These are phyloP conservation scores for Trichonephila inaurata DNA, from an alignment of 1,140 invertebrate species.

Conservation along the genomic window DNA sequence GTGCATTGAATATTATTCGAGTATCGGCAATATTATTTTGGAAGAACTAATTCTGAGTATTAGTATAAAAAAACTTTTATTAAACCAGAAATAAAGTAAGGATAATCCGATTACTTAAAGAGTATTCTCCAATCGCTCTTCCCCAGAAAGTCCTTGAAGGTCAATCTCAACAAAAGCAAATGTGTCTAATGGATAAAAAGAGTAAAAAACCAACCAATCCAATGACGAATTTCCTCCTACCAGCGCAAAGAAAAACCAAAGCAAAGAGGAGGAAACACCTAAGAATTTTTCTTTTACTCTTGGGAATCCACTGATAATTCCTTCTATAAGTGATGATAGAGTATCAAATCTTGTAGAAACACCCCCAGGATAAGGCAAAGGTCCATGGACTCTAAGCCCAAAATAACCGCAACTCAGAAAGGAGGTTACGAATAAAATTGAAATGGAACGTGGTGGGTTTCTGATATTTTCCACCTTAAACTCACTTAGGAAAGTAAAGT, in stretches of 20 bases:
- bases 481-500: not conserved
- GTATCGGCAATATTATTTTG: too few relatives aligned
- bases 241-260: not conserved
- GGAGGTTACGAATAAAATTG: not conserved
- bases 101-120: too few relatives aligned
- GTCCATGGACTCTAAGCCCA: not conserved
- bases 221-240: not conserved
- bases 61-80: too few relatives aligned
- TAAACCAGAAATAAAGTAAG: too few relatives aligned
- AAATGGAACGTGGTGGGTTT: not conserved
- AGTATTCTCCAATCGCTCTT: too few relatives aligned
- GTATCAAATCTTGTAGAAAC: slow-evolving; percentile 1
- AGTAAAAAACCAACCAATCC: too few relatives aligned
- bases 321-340: not conserved
- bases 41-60: too few relatives aligned
- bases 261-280: not conserved
- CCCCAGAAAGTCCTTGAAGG: too few relatives aligned
- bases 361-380: not conserved
- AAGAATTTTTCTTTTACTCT: not conserved
- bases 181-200: too few relatives aligned
- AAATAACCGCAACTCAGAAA: not conserved
- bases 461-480: not conserved
- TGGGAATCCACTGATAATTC: not conserved
- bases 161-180: too few relatives aligned
- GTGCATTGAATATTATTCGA: too few relatives aligned